Conservation (phyloP, 1,140 invertebrate species). For the Chironomus tepperi region DNA sequence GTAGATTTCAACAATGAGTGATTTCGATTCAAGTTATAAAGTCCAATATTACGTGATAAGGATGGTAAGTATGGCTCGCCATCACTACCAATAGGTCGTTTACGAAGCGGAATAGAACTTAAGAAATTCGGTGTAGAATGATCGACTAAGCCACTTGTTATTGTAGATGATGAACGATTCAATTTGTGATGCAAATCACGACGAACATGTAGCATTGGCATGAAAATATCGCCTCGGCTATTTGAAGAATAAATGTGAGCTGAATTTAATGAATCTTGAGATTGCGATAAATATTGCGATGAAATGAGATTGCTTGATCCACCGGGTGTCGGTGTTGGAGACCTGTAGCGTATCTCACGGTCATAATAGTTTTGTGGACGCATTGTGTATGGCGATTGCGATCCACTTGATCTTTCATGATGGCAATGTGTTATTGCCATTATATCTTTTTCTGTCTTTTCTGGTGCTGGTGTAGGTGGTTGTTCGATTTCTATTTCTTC, state of each 20-base stretch:
- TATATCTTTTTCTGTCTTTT: slow-evolving; percentile 27
- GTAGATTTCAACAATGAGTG: slow-evolving; percentile 1
- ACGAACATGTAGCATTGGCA: slow-evolving; percentile 59
- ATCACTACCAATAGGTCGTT: slow-evolving; percentile 45
- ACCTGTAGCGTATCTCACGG: slow-evolving; percentile 29
- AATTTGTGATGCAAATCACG: slow-evolving; percentile 55
- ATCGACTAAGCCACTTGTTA: slow-evolving; percentile 41
- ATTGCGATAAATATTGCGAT: slow-evolving; percentile 37
- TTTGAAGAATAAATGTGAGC: slow-evolving; percentile 27
- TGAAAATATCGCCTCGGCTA: slow-evolving; percentile 36
- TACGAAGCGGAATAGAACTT: slow-evolving; percentile 47
- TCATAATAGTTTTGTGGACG: slow-evolving; percentile 45
- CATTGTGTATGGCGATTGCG: slow-evolving; percentile 56
- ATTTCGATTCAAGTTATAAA: slow-evolving; percentile 16
- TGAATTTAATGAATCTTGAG: slow-evolving; percentile 30
- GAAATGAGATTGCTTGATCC: slow-evolving; percentile 39
- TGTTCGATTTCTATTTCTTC: slow-evolving; percentile 35
- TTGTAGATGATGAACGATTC: slow-evolving; percentile 37
- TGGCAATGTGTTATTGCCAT: slow-evolving; percentile 55
- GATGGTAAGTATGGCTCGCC: slow-evolving; percentile 35
- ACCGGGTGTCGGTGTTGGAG: slow-evolving; percentile 34
- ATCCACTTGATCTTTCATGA: slow-evolving; percentile 47
- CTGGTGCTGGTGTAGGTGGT: slow-evolving; percentile 29
- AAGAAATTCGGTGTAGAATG: slow-evolving; percentile 47
- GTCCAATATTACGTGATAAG: background rate